These are phyloP conservation scores for Megaceryle torquata DNA, from an alignment of 2,113 vertebrate species.

Conservation along the genomic window DNA sequence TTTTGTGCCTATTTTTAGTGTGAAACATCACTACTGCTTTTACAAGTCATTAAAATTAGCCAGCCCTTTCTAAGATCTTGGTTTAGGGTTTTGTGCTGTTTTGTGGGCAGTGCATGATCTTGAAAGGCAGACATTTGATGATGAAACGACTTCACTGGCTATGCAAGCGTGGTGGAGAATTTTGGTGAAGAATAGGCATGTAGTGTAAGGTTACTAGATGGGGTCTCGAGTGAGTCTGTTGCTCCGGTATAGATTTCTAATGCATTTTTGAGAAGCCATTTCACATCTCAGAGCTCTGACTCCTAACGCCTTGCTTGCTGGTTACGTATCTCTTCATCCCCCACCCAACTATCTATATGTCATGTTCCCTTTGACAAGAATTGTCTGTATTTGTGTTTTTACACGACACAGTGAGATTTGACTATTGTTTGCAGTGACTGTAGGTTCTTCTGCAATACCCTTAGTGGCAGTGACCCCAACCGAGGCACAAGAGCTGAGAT, in stretches of 20 bases:
- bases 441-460: neutral
- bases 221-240: neutral
- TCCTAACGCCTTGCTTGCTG: neutral
- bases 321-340: neutral
- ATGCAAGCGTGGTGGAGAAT: neutral
- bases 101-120: neutral
- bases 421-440: neutral
- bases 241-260: neutral
- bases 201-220: neutral
- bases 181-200: neutral
- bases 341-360: neutral
- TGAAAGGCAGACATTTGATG: neutral
- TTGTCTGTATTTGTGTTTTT: neutral
- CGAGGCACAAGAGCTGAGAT: neutral
- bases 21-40: conserved; percentile 18
- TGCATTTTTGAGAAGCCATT: neutral
- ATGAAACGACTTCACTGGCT: neutral
- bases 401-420: neutral
- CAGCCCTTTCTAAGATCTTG: neutral
- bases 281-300: neutral
- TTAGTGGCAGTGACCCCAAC: neutral
- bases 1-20: conserved; percentile 45
- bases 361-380: neutral
- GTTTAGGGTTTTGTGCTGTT: neutral
- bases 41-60: conserved; percentile 17